Conservation (phyloP, 2,888 invertebrate genomes). For the Cinara cedri region DNA sequence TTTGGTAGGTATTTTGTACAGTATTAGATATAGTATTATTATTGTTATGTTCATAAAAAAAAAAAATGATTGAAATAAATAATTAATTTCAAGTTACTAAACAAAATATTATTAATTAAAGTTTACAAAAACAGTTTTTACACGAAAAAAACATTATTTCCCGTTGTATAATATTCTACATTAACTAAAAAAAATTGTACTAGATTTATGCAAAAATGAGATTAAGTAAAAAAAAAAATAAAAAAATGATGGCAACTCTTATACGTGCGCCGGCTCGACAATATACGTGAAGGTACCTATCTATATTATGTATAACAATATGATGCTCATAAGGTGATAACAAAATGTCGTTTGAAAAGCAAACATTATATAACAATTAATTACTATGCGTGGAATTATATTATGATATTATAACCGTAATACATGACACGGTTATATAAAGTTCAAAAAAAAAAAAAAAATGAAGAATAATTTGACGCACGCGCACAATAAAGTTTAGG, state of each 20-base stretch:
- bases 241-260: not conserved
- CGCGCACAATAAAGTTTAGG: too few species aligned
- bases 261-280: not conserved
- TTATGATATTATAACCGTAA: conserved; percentile 9
- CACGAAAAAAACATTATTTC: not conserved
- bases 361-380: conserved; percentile 22
- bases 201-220: not conserved
- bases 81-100: not conserved
- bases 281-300: too few species aligned
- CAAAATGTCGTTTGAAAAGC: not conserved
- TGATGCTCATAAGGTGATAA: too few species aligned
- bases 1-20: not conserved
- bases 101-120: not conserved
- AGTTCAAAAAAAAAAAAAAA: too few species aligned
- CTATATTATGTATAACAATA: too few species aligned
- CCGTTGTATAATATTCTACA: not conserved
- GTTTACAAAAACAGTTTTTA: not conserved
- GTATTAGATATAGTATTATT: too few species aligned
- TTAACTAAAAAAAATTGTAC: not conserved
- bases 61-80: not conserved
- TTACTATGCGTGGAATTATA: not conserved
- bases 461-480: too few species aligned
- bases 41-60: too few species aligned
- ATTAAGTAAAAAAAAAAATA: not conserved
- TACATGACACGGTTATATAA: too few species aligned